A percentile compares a stretch with the other conserved stretches of the same genome.
These are phyloP conservation scores for Erebia palarica DNA, from an alignment of 2,888 invertebrate genomes.

Conservation along the genomic window DNA sequence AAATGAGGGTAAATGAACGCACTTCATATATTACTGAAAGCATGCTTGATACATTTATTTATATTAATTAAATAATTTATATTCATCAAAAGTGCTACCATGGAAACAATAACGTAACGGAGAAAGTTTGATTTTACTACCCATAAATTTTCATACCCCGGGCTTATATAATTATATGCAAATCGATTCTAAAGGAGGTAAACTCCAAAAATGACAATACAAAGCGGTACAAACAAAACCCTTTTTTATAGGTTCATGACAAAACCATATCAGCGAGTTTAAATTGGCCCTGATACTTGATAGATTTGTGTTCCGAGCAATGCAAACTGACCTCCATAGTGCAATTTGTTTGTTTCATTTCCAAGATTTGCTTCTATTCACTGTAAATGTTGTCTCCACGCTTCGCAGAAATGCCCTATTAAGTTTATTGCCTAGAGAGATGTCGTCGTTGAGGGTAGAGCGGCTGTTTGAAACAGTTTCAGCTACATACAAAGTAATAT, in stretches of 20 bases:
- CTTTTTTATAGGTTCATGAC: no score
- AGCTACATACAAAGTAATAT: background rate
- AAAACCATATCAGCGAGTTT: constrained; percentile 17
- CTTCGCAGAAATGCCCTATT: constrained; percentile 29
- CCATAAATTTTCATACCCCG: no score
- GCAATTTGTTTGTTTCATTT: constrained; percentile 32
- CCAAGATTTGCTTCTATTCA: constrained; percentile 36
- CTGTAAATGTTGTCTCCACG: constrained; percentile 26
- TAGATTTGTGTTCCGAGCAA: constrained; percentile 16
- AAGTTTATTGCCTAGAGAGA: constrained; percentile 19
- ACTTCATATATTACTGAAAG: no score
- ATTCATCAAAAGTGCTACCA: no score
- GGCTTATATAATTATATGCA: no score
- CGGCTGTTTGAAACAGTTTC: background rate
- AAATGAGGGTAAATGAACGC: no score
- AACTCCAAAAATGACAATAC: background rate
- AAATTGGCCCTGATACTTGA: constrained; percentile 15
- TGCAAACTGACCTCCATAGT: constrained; percentile 20
- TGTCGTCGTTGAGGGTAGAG: background rate
- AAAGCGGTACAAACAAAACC: constrained; percentile 8
- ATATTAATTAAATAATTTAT: no score
- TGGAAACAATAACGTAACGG: no score
- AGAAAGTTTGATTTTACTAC: no score
- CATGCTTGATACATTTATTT: no score
- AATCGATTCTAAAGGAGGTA: no score